Evolutionary conservation across 2,888 invertebrate genomes (phyloP).

Genomic region (Patella depressa): DNA sequence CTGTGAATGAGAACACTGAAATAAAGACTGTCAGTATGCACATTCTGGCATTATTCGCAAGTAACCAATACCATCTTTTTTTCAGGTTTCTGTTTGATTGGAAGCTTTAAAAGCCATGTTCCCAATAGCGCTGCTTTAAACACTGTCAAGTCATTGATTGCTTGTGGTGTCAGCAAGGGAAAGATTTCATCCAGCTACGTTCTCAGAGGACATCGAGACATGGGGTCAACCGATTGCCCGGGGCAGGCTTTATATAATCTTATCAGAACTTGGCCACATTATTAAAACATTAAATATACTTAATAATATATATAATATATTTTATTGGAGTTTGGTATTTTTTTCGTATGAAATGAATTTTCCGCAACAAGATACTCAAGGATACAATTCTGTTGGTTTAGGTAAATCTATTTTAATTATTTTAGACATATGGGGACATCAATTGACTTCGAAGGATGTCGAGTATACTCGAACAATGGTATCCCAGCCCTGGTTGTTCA

Average conservation of each 20-base stretch:
- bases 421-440: no score
- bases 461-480: no score
- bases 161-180: conserved; percentile 50
- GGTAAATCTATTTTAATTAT: no score
- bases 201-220: conserved; percentile 55
- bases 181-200: conserved; percentile 46
- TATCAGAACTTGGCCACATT: conserved; percentile 53
- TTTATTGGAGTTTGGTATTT: no score
- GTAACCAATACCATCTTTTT: background rate
- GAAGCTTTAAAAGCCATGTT: conserved; percentile 50
- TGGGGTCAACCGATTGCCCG: conserved; percentile 49
- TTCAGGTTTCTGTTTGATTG: conserved; percentile 59
- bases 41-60: background rate
- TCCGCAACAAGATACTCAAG: no score
- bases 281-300: conserved; percentile 14
- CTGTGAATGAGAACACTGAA: no score
- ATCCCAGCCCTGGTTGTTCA: no score
- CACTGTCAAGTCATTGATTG: conserved; percentile 55
- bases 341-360: no score
- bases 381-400: no score
- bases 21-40: no score
- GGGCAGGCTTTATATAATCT: conserved; percentile 49
- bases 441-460: no score
- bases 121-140: conserved; percentile 56
- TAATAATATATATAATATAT: no score